Evolutionary conservation across 92 coral and sea anemone species (phyloP).

Genomic region (Virgularia gustaviana): DNA sequence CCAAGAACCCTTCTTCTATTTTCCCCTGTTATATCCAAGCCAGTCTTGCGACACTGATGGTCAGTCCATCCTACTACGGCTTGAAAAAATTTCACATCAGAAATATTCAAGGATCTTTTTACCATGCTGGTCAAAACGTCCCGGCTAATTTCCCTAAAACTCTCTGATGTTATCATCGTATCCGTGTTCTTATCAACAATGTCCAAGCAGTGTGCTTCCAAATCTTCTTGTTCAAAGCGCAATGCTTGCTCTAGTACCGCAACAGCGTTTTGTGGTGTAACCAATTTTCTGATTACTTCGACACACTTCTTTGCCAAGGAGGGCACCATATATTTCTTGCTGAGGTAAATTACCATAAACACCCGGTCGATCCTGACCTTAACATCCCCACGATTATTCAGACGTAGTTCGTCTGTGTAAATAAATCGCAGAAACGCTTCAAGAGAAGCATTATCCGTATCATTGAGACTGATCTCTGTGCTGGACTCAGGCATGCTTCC

Average conservation of each 20-base stretch:
- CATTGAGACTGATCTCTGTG: slow-evolving; percentile 53
- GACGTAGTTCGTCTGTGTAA: slow-evolving; percentile 53
- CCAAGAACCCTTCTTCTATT: slow-evolving; percentile 51
- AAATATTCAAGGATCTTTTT: slow-evolving; percentile 43
- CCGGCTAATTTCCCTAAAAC: slow-evolving; percentile 45
- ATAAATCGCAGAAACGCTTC: slow-evolving; percentile 60
- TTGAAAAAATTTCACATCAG: slow-evolving; percentile 53
- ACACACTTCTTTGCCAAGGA: slow-evolving; percentile 53
- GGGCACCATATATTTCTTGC: slow-evolving; percentile 61
- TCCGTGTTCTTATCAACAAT: slow-evolving; percentile 48
- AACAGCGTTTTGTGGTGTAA: slow-evolving; percentile 51
- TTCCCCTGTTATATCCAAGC: slow-evolving; percentile 34
- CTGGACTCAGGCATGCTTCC: slow-evolving; percentile 51
- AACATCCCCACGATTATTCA: slow-evolving; percentile 54
- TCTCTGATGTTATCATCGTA: slow-evolving; percentile 48
- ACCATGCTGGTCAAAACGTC: slow-evolving; percentile 51
- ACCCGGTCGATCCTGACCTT: too few relatives aligned
- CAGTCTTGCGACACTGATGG: slow-evolving; percentile 48
- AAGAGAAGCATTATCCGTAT: slow-evolving; percentile 53
- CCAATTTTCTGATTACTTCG: slow-evolving; percentile 35
- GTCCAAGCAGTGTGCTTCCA: slow-evolving; percentile 61
- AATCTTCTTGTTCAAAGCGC: slow-evolving; percentile 47
- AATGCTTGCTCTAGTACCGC: slow-evolving; percentile 54
- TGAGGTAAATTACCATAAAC: slow-evolving; percentile 56
- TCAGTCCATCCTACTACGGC: slow-evolving; percentile 61